A percentile compares a stretch with the other conserved stretches of the same genome.
phyloP scores from a whole-genome alignment of 2,113 vertebrate species.

The Raja brachyura region DNA sequence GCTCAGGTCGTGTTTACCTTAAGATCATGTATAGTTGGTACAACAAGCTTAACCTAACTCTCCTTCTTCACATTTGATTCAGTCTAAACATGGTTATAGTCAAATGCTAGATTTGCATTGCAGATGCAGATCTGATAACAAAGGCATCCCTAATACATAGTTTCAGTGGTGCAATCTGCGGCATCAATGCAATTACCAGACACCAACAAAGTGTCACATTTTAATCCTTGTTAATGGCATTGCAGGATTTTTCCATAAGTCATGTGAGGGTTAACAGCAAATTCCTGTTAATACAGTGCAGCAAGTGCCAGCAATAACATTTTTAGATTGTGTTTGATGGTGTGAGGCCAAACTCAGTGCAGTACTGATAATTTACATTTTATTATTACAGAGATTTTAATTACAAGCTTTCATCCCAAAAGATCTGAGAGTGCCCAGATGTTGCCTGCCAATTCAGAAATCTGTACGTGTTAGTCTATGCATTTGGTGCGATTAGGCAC shows the following conservation, averaged over 20 bases:
- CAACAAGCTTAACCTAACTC: not conserved
- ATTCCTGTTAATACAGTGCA: not conserved
- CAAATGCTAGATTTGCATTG: not conserved
- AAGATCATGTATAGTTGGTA: not conserved
- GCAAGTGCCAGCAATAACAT: constrained; percentile 19
- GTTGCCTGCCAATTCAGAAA: not conserved
- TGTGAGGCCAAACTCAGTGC: not conserved
- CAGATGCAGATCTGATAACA: not conserved
- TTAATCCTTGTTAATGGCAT: constrained; percentile 21
- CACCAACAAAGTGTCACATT: not conserved
- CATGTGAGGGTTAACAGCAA: not conserved
- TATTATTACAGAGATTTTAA: not conserved
- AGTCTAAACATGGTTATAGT: not conserved
- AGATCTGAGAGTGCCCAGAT: not conserved
- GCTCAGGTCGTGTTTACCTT: constrained; percentile 2
- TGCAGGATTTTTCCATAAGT: not conserved
- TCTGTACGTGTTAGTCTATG: too few species aligned
- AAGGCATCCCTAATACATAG: not conserved
- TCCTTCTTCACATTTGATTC: not conserved
- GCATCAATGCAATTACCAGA: not conserved
- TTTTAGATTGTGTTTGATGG: not conserved
- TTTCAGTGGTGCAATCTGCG: not conserved
- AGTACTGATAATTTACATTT: not conserved
- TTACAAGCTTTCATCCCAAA: not conserved
- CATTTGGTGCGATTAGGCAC: not conserved